Evolutionary conservation across 2,888 invertebrate genomes (phyloP).

Genomic region (Candidula unifasciata): DNA sequence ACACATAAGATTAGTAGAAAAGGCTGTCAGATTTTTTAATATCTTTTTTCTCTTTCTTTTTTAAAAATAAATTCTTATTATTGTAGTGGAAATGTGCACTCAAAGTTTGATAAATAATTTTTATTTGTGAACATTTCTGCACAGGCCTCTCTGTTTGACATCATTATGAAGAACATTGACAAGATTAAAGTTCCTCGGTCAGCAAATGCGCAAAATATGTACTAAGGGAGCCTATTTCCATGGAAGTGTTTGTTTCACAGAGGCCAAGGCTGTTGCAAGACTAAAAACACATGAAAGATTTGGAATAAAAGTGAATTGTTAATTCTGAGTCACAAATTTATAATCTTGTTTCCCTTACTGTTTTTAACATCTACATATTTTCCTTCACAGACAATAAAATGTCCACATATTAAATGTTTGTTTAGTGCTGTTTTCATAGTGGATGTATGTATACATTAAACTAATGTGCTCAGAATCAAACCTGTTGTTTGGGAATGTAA

Average conservation of each 20-base stretch:
- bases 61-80: not conserved
- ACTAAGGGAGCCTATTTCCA: conserved; percentile 59
- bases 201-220: conserved; percentile 76
- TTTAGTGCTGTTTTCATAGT: too few species aligned
- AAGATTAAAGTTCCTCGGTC: conserved; percentile 98
- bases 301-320: too few species aligned
- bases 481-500: too few species aligned
- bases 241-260: not conserved
- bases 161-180: conserved; percentile 98
- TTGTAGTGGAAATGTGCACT: not conserved
- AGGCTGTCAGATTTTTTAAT: not conserved
- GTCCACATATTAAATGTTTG: too few species aligned
- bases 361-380: too few species aligned
- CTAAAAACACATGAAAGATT: not conserved
- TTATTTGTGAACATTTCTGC: not conserved
- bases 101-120: not conserved
- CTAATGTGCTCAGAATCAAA: too few species aligned
- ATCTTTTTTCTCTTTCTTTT: not conserved
- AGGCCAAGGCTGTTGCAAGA: not conserved
- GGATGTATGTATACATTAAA: too few species aligned
- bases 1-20: not conserved
- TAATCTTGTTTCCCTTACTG: too few species aligned
- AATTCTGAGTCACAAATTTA: too few species aligned
- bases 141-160: conserved; percentile 93
- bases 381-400: too few species aligned